Evolutionary conservation across 2,888 invertebrate genomes (phyloP), one percentile per base, ranked within the genome.

Genomic region (Scaeva pyrastri): DNA sequence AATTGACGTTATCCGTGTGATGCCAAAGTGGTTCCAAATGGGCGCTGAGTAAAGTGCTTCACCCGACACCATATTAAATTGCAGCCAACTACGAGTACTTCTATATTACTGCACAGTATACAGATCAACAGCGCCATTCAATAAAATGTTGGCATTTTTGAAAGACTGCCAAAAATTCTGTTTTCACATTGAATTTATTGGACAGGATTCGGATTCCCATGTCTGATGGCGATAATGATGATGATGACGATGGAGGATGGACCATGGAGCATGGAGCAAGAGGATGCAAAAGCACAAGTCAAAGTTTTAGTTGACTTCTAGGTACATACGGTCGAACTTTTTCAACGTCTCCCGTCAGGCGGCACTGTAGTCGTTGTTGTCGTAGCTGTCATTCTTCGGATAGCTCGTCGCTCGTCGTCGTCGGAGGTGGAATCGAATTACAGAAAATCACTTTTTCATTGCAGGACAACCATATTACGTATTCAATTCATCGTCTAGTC

Each of bases 401-500:
- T n/a, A n/a, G n/a, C n/a, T 31, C 31, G 31, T 31, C 31, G 31
- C 31, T 48, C 21, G 19, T 48, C 14, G 36, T 31, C 19, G 43
- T 43, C n/a, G 52, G 52, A 76, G 81, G 81, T 81, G 73, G 73
- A 77, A 62, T 81, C 73, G 60, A 73, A 81, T 85, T 81, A 81
- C 85, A 70, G 62, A 72, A 85, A 85, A 80, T 85, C 80, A 70
- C 72, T 68, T 72, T 85, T 66, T 66, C 55, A 71, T 70, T 68
- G 64, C 48, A 50, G 36, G 23, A 50, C 58, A 76, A 43, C 48
- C 72, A 68, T 66, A 85, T 81, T 85, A 76, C 45, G 76, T 73
- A 80, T 80, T 81, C 81, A 43, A 56, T 85, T 77, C 76, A 52
- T 68, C 76, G 85, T 81, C 85, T 81, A 85, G 81, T 77, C 81